phyloP scores from a whole-genome alignment of 1,140 invertebrate genomes.

The Apis florea region DNA sequence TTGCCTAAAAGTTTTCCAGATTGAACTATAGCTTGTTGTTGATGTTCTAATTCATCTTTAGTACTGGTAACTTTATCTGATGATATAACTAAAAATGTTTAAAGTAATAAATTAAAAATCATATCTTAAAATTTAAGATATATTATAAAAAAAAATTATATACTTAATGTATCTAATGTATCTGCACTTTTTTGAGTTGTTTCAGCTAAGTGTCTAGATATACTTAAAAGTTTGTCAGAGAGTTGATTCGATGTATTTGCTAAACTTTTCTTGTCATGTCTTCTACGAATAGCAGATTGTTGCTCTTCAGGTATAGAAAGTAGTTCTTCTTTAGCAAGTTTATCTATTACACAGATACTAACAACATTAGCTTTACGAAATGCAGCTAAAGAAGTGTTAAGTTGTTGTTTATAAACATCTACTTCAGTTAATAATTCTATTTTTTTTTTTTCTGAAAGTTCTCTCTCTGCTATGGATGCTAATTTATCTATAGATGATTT shows the following conservation, averaged over 20 bases:
- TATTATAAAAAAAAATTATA: constrained; percentile 53
- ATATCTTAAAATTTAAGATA: constrained; percentile 5
- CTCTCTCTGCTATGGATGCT: constrained; percentile 83
- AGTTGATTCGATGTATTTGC: constrained; percentile 86
- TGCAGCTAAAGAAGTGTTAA: constrained; percentile 85
- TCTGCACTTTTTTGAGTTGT: constrained; percentile 92
- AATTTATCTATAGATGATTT: constrained; percentile 86
- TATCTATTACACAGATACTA: constrained; percentile 88
- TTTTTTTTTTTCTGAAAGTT: constrained; percentile 84
- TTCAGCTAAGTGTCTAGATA: constrained; percentile 91
- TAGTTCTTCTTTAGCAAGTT: constrained; percentile 85
- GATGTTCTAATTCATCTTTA: constrained; percentile 91
- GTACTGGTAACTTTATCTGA: constrained; percentile 84
- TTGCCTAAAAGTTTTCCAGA: constrained; percentile 95
- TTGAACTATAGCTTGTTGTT: constrained; percentile 92
- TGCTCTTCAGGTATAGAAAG: constrained; percentile 82
- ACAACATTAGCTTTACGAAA: constrained; percentile 90
- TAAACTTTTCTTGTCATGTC: constrained; percentile 84
- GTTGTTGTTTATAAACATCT: constrained; percentile 85
- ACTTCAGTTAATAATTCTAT: constrained; percentile 83
- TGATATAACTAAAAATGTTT: constrained; percentile 77
- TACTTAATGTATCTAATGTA: constrained; percentile 90
- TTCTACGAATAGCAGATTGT: constrained; percentile 82
- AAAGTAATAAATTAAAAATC: constrained; percentile 21
- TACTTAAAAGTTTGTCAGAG: constrained; percentile 91